A percentile compares a stretch with the other conserved stretches of the same genome.
phyloP scores from a whole-genome alignment of 2,113 vertebrate species.

The Balaenoptera acutorostrata region DNA sequence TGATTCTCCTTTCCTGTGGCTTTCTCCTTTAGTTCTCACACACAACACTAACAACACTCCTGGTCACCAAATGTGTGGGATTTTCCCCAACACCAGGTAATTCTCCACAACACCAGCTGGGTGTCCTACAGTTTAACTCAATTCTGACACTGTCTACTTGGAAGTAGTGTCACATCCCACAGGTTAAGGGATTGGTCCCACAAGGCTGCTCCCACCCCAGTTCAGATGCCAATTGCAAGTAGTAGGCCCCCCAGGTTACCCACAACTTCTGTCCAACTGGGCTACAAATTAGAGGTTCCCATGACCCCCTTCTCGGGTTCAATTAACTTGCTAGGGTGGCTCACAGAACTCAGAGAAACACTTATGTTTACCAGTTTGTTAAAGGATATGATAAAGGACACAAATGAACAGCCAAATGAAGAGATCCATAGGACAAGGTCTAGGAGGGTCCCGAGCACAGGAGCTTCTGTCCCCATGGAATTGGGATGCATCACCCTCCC shows the following conservation, averaged over 20 bases:
- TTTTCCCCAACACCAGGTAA: not conserved
- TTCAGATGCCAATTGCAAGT: not conserved
- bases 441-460: not conserved
- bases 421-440: not conserved
- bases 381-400: not conserved
- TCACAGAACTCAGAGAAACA: not conserved
- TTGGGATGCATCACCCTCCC: not conserved
- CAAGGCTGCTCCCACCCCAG: not conserved
- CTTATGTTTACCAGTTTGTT: not conserved
- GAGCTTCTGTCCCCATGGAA: not conserved
- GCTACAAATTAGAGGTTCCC: not conserved
- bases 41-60: not conserved
- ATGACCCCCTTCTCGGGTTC: not conserved
- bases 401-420: not conserved
- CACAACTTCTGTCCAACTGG: not conserved
- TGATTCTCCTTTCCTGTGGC: not conserved
- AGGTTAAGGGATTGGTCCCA: no score
- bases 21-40: not conserved
- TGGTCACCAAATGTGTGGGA: not conserved
- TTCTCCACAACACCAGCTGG: not conserved
- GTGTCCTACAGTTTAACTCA: not conserved
- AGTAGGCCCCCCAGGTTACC: not conserved
- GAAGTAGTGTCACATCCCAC: not conserved
- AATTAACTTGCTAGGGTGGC: not conserved
- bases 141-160: not conserved